These are phyloP conservation scores for Darwinula stevensoni DNA, from an alignment of 2,888 invertebrate species.

Conservation along the genomic window DNA sequence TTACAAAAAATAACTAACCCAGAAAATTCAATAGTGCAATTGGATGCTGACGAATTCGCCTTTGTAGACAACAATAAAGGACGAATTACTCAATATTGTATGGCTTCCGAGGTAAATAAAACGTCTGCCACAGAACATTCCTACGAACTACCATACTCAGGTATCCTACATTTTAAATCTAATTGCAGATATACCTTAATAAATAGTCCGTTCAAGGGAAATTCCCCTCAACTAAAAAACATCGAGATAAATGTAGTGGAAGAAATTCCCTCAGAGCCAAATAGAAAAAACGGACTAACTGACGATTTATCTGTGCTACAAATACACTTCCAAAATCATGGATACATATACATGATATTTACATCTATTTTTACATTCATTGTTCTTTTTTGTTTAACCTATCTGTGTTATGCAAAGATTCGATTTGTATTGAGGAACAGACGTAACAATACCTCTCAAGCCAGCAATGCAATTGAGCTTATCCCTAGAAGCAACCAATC, in stretches of 20 bases:
- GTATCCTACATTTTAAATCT: constrained; percentile 2
- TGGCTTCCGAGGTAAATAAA: constrained; percentile 1
- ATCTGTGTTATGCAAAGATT: constrained; percentile 2
- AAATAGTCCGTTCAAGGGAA: constrained; percentile 1
- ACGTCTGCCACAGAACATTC: constrained; percentile 1
- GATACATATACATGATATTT: constrained; percentile 1
- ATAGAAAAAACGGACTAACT: background rate
- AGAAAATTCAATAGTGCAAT: background rate
- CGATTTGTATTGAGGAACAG: constrained; percentile 1
- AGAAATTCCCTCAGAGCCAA: constrained; percentile 1
- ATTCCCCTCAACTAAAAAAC: constrained; percentile 1
- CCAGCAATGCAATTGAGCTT: constrained; percentile 1
- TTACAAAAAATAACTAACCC: constrained; percentile 1
- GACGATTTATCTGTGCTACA: background rate
- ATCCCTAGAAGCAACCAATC: background rate
- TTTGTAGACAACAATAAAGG: constrained; percentile 1
- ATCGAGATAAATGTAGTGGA: constrained; percentile 1
- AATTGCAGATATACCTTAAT: constrained; percentile 1
- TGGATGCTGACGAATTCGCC: constrained; percentile 2
- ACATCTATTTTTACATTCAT: background rate
- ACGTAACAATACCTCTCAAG: background rate
- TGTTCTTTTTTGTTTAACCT: constrained; percentile 1
- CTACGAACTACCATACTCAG: constrained; percentile 1
- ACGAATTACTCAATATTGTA: constrained; percentile 1
- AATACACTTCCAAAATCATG: constrained; percentile 1